Conservation (phyloP, 1,140 invertebrate genomes). For the Brachionus rotundiformis region DNA sequence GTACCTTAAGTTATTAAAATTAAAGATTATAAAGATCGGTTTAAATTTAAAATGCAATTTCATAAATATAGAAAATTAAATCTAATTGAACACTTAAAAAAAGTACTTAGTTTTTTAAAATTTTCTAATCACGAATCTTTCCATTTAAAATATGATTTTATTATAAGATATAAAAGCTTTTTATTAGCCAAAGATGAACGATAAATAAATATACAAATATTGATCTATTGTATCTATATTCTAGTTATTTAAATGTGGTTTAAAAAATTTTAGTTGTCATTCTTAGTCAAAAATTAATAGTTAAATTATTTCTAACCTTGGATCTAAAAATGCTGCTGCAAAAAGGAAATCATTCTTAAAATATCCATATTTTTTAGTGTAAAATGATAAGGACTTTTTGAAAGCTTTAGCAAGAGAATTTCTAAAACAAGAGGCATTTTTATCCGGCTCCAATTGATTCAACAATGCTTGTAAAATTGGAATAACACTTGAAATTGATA, state of each 20-base stretch:
- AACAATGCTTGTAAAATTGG: background rate
- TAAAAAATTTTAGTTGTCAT: conserved; percentile 1
- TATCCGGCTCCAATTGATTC: background rate
- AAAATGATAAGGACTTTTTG: background rate
- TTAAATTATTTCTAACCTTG: background rate
- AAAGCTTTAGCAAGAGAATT: background rate
- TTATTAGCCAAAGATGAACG: background rate
- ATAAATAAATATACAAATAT: background rate
- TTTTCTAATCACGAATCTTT: background rate
- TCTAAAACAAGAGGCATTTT: background rate
- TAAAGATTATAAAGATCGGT: background rate
- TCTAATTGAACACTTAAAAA: background rate
- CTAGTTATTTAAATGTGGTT: no score
- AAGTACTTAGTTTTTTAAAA: background rate
- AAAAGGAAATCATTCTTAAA: background rate
- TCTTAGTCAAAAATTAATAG: conserved; percentile 1
- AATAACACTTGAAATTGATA: background rate
- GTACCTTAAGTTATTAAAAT: background rate
- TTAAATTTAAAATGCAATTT: background rate
- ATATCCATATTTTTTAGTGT: background rate
- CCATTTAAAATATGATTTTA: background rate
- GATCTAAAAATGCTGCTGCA: background rate
- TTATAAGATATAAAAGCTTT: background rate
- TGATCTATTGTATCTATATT: background rate
- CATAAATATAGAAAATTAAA: background rate